phyloP scores from a whole-genome alignment of 1,140 invertebrate genomes.

The Hydropsyche tenuis region DNA sequence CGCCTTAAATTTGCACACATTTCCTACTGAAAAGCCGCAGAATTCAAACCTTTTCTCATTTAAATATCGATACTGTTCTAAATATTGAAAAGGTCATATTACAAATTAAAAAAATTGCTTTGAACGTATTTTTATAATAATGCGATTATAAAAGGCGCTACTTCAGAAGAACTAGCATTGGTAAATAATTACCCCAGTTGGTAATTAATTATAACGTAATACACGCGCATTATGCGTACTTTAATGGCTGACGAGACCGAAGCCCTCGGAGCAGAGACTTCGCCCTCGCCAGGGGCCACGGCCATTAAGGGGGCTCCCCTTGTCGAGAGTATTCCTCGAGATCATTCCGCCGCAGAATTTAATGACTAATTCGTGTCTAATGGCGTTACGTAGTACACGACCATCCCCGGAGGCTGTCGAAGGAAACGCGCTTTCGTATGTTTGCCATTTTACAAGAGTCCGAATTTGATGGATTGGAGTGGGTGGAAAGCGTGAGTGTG shows the following conservation, averaged over 20 bases:
- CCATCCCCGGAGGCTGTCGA: conserved; percentile 23
- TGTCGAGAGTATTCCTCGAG: conserved; percentile 15
- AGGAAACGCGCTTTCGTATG: background rate
- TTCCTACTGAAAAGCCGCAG: background rate
- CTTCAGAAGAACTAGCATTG: background rate
- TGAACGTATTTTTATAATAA: too few relatives aligned
- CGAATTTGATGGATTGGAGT: background rate
- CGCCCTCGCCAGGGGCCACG: conserved; percentile 24
- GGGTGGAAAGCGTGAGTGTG: background rate
- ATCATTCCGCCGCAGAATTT: conserved; percentile 43
- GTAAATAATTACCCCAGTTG: conserved; percentile 8
- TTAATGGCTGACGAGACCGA: conserved; percentile 41
- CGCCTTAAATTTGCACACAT: conserved; percentile 20
- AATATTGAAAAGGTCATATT: too few relatives aligned
- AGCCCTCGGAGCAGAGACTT: background rate
- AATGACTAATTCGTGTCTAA: conserved; percentile 50
- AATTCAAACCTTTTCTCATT: too few relatives aligned
- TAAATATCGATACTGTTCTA: too few relatives aligned
- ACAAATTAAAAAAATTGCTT: too few relatives aligned
- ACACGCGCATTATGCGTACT: conserved; percentile 38
- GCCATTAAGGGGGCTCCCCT: conserved; percentile 42
- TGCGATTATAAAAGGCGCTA: background rate
- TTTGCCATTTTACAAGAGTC: background rate
- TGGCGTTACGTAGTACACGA: conserved; percentile 38
- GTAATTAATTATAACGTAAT: conserved; percentile 48